phyloP scores from a whole-genome alignment of 2,888 invertebrate genomes.

The Athrips mouffetella region DNA sequence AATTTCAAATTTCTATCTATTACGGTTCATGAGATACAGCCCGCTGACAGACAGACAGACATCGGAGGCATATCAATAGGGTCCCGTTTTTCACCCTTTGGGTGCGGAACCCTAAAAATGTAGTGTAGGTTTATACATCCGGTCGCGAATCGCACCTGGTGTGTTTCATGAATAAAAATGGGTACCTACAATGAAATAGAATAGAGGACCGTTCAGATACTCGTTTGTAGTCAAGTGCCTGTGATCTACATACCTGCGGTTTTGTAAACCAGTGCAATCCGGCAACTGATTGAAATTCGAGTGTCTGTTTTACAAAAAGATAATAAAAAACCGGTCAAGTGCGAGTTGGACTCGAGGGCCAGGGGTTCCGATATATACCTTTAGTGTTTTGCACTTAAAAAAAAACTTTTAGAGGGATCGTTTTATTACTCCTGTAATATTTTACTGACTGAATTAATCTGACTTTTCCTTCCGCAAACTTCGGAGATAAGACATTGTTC shows the following conservation, averaged over 20 bases:
- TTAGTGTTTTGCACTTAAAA: no score
- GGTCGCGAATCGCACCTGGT: neutral
- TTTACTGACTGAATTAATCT: neutral
- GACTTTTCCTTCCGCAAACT: no score
- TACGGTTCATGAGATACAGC: no score
- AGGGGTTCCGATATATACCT: no score
- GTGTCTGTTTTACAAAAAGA: neutral
- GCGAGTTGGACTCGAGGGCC: neutral
- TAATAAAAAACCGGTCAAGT: neutral
- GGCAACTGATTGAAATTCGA: constrained; percentile 1
- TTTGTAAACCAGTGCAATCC: neutral
- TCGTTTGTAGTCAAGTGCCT: constrained; percentile 9
- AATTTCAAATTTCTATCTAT: no score
- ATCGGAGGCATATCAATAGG: no score
- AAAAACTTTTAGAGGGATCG: no score
- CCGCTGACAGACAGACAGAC: no score
- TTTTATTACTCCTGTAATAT: no score
- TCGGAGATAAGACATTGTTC: no score
- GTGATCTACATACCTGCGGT: constrained; percentile 4
- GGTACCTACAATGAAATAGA: constrained; percentile 1
- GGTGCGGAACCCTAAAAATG: no score
- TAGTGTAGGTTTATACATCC: neutral
- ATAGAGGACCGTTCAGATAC: constrained; percentile 2
- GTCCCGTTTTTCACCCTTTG: no score
- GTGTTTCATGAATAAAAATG: constrained; percentile 13